Percentiles rank a stretch among this genome's conserved stretches.
Evolutionary conservation across 2,113 vertebrate species (phyloP).

Genomic region (Trematomus loennbergii): DNA sequence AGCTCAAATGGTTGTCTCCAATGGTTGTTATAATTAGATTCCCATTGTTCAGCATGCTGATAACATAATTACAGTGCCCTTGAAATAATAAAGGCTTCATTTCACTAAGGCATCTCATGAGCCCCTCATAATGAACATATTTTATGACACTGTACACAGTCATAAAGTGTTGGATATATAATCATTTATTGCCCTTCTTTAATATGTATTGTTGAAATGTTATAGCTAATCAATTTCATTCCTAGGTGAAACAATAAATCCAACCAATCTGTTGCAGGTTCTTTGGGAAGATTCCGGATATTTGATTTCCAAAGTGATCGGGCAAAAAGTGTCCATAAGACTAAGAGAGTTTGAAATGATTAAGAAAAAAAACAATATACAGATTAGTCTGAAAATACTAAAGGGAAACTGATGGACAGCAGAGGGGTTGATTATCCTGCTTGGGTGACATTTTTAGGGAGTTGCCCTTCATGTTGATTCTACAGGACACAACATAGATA

Average conservation of each 20-base stretch:
- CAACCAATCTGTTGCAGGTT: neutral
- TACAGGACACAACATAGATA: too few species aligned
- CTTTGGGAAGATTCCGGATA: neutral
- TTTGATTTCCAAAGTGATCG: neutral
- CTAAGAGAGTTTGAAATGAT: neutral
- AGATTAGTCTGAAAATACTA: neutral
- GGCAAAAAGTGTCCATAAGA: neutral
- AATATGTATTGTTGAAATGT: neutral
- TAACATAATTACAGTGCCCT: conserved; percentile 14
- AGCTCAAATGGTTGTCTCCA: conserved; percentile 22
- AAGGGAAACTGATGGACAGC: neutral
- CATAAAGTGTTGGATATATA: neutral
- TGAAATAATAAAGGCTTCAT: conserved; percentile 43
- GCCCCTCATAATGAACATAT: neutral
- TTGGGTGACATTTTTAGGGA: too few species aligned
- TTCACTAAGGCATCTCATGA: conserved; percentile 1
- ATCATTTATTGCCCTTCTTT: neutral
- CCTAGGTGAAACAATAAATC: too few species aligned
- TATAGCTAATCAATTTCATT: too few species aligned
- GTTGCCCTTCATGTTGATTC: too few species aligned
- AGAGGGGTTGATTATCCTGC: neutral
- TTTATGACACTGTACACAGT: neutral
- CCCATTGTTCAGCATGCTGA: conserved; percentile 2
- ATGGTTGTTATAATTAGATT: conserved; percentile 49
- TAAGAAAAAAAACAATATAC: neutral